These are phyloP conservation scores for Apostichopus japonicus DNA, from an alignment of 35 echinoderm and acorn worm species.

Conservation along the genomic window DNA sequence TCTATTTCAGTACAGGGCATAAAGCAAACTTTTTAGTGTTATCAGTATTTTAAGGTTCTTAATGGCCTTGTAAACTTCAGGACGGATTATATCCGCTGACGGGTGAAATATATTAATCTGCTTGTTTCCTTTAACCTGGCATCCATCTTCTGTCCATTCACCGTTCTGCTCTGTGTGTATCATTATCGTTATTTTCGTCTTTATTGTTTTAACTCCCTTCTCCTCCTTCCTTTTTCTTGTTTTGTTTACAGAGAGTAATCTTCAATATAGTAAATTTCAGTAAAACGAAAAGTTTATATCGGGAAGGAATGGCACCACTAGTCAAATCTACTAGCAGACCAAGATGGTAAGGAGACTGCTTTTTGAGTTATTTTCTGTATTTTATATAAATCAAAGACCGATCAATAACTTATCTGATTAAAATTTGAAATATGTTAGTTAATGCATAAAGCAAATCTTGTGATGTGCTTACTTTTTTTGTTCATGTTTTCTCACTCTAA, in stretches of 20 bases:
- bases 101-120: not conserved
- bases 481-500: too few relatives aligned
- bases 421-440: too few relatives aligned
- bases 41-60: not conserved
- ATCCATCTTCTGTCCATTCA: not conserved
- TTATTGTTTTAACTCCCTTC: not conserved
- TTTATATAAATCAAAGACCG: too few relatives aligned
- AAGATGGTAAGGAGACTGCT: conserved; percentile 74
- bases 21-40: not conserved
- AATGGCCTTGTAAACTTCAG: not conserved
- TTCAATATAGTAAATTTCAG: conserved; percentile 99
- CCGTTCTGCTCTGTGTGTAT: not conserved
- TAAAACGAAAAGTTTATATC: conserved; percentile 98
- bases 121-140: not conserved
- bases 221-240: conserved; percentile 30
- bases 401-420: too few relatives aligned
- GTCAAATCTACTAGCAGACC: conserved; percentile 94
- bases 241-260: conserved; percentile 87
- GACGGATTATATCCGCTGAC: not conserved
- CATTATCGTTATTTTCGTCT: not conserved
- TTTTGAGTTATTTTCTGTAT: not conserved
- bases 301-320: conserved; percentile 95
- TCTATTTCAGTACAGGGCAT: too few relatives aligned
- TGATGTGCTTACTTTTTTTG: not conserved
- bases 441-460: not conserved